These are phyloP conservation scores for Enoplosus armatus DNA, from an alignment of 2,797 vertebrate species.

Conservation along the genomic window DNA sequence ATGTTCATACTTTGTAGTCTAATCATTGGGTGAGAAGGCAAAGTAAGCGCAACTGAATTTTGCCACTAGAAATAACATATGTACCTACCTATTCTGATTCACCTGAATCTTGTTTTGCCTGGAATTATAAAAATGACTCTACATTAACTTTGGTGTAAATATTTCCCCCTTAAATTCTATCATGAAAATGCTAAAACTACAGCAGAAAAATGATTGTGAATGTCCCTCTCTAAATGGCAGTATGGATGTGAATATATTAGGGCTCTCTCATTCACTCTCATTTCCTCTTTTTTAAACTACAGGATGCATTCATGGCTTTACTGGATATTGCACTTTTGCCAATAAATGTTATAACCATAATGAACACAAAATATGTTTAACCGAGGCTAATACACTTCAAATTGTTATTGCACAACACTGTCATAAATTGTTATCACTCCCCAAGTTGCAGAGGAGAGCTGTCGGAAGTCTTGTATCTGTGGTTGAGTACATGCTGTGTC, in stretches of 20 bases:
- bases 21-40: slow-evolving; percentile 1
- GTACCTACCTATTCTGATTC: neutral
- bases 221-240: slow-evolving; percentile 8
- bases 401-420: neutral
- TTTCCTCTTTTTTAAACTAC: slow-evolving; percentile 29
- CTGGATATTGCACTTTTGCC: slow-evolving; percentile 19
- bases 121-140: neutral
- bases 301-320: slow-evolving; percentile 16
- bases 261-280: slow-evolving; percentile 52
- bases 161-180: neutral
- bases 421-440: slow-evolving; percentile 10
- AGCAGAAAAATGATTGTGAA: neutral
- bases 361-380: slow-evolving; percentile 4
- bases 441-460: slow-evolving; percentile 22
- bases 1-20: neutral
- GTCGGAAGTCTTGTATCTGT: slow-evolving; percentile 53
- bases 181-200: neutral
- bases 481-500: slow-evolving; percentile 64
- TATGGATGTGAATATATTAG: slow-evolving; percentile 12
- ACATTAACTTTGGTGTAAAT: neutral
- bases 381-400: neutral
- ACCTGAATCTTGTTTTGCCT: neutral
- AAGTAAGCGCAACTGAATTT: neutral
- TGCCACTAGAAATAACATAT: neutral
- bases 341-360: slow-evolving; percentile 18